A percentile compares a stretch with the other conserved stretches of the same genome.
Evolutionary conservation across 1,140 invertebrate species (phyloP).

Genomic region (Nephila pilipes): DNA sequence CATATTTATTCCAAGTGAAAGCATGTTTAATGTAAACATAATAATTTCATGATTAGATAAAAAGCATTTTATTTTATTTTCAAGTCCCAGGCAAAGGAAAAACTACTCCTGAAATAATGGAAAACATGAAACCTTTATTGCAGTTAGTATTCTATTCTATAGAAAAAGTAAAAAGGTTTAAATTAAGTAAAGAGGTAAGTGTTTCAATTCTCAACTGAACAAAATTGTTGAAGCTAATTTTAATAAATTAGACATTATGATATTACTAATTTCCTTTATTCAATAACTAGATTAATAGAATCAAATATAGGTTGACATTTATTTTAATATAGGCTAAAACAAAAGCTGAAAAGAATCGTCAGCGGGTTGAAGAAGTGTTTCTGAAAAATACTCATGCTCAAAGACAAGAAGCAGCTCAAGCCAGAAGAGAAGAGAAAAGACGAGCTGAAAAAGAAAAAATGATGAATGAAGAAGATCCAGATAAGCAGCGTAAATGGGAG

Average conservation of each 20-base stretch:
- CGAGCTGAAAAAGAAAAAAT: constrained; percentile 95
- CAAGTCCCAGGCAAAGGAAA: constrained; percentile 81
- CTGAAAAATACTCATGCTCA: constrained; percentile 95
- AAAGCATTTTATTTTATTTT: constrained; percentile 69
- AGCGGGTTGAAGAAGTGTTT: constrained; percentile 94
- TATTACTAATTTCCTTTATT: too few species aligned
- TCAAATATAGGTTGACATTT: not conserved
- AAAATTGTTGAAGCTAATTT: not conserved
- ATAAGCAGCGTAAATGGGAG: constrained; percentile 97
- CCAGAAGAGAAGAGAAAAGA: constrained; percentile 91
- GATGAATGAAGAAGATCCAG: constrained; percentile 95
- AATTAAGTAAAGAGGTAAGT: constrained; percentile 93
- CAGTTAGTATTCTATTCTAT: constrained; percentile 94
- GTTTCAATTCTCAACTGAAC: not conserved
- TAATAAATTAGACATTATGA: too few species aligned
- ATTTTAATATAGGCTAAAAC: constrained; percentile 85
- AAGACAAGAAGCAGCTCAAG: constrained; percentile 91
- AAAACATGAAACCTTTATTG: constrained; percentile 89
- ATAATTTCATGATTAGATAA: not conserved
- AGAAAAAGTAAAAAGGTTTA: constrained; percentile 93
- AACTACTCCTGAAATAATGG: constrained; percentile 84
- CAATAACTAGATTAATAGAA: not conserved
- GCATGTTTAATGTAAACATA: too few species aligned
- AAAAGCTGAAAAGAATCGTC: constrained; percentile 96
- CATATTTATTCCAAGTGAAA: too few species aligned